Evolutionary conservation across 2,797 vertebrate species (phyloP), one percentile per base, ranked within the genome.

Genomic region (Pipistrellus kuhlii): DNA sequence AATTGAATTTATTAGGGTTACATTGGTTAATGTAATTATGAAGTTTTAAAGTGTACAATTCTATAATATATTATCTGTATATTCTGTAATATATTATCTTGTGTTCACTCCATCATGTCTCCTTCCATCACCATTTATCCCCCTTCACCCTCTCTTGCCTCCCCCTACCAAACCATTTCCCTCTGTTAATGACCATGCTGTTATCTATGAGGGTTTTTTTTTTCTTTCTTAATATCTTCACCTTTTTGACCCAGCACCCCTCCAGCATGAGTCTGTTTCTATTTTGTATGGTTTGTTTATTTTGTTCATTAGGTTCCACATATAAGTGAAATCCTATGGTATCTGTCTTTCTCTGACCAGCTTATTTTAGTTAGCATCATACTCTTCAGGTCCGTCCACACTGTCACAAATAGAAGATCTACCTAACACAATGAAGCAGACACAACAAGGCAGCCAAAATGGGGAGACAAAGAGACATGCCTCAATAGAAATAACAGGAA

Each of bases 151-250:
- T 20, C 64, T 35, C 64, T 32, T 68, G n/a, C n/a, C n/a, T 68
- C 64, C n/a, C n/a, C 8, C 0, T 4, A 32, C 17, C 0, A 1
- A 30, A 62, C 15, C 17, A 35, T 68, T 35, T 32, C n/a, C 17
- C 64, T 68, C 17, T 35, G 64, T 20, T 35, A 68, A 68, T 0
- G 17, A 18, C 17, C n/a, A 32, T 20, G 17, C 64, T 32, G 8
- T 5, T 35, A 8, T 68, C 17, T 32, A 68, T 20, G 8, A 68
- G 64, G 17, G 30, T n/a, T 4, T 66, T 64, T 64, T 53, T 18
- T 17, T 32, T 66, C 18, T 66, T 32, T 3, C 62, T 20, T 68
- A 68, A 68, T 68, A 32, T 4, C 17, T 68, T 68, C 64, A 68
- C n/a, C 64, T 68, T 68, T 68, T 35, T 20, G n/a, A 68, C n/a